A percentile compares a stretch with the other conserved stretches of the same genome.
Conservation (phyloP, 2,797 vertebrate species). For the Silurus lanzhouensis region DNA sequence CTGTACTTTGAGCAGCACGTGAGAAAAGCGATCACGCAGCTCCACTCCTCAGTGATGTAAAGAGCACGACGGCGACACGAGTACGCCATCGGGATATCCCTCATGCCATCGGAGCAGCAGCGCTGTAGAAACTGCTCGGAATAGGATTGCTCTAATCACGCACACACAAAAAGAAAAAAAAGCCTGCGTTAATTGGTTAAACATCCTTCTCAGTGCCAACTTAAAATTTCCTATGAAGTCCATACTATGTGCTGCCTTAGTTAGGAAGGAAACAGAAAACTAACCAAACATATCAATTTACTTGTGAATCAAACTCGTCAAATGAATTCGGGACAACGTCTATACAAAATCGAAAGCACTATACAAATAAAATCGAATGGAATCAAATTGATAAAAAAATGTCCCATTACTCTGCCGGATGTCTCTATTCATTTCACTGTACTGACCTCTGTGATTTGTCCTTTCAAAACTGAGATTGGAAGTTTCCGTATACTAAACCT, state of each 20-base stretch:
- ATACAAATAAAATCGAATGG: too few species aligned
- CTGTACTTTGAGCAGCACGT: constrained; percentile 72
- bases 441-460: neutral
- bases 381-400: too few species aligned
- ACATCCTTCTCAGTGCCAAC: too few species aligned
- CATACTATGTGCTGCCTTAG: too few species aligned
- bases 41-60: constrained; percentile 73
- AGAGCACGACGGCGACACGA: constrained; percentile 71
- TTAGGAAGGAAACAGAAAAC: too few species aligned
- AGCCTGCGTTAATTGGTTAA: too few species aligned
- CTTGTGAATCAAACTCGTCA: too few species aligned
- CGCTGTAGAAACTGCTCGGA: constrained; percentile 63
- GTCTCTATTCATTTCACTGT: neutral
- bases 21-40: constrained; percentile 75
- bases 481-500: neutral
- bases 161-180: constrained; percentile 34
- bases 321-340: too few species aligned
- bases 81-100: constrained; percentile 74
- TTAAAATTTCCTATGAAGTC: too few species aligned
- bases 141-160: constrained; percentile 71
- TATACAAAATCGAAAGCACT: too few species aligned
- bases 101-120: constrained; percentile 78
- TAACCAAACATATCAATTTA: too few species aligned
- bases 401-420: neutral
- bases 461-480: too few species aligned